Conservation (phyloP, 1,140 invertebrate species). For the Ephestia elutella region DNA sequence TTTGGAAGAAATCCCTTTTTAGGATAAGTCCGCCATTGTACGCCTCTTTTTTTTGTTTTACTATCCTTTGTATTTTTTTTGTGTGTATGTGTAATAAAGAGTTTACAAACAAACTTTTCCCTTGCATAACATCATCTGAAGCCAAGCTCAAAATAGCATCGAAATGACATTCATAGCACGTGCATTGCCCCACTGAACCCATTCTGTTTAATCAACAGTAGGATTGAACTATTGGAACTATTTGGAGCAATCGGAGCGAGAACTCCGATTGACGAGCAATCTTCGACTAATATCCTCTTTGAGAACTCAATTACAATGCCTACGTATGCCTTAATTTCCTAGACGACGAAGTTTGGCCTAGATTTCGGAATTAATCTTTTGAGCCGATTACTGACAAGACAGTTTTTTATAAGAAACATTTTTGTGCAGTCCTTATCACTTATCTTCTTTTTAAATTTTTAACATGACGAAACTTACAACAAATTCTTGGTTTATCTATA, state of each 20-base stretch:
- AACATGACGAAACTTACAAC: too few relatives aligned
- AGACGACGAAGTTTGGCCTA: background rate
- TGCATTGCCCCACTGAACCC: slow-evolving; percentile 54
- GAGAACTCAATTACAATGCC: slow-evolving; percentile 58
- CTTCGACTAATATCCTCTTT: slow-evolving; percentile 65
- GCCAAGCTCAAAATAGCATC: slow-evolving; percentile 1
- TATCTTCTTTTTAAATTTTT: too few relatives aligned
- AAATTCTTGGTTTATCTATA: too few relatives aligned
- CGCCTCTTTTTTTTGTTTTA: too few relatives aligned
- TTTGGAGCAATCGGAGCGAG: slow-evolving; percentile 54
- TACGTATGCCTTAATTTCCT: slow-evolving; percentile 44
- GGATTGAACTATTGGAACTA: slow-evolving; percentile 52
- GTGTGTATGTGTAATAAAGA: too few relatives aligned
- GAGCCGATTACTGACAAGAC: background rate
- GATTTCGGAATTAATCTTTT: background rate
- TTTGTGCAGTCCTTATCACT: too few relatives aligned
- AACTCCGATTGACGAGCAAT: slow-evolving; percentile 61
- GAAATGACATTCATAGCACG: slow-evolving; percentile 17
- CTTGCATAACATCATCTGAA: too few relatives aligned
- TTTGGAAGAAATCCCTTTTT: too few relatives aligned
- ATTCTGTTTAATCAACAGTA: slow-evolving; percentile 61
- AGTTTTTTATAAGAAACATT: background rate
- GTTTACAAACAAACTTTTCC: too few relatives aligned
- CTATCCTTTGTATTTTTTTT: too few relatives aligned
- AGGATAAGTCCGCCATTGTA: too few relatives aligned